Conservation (phyloP, 1,140 invertebrate genomes). For the Penaeus chinensis region DNA sequence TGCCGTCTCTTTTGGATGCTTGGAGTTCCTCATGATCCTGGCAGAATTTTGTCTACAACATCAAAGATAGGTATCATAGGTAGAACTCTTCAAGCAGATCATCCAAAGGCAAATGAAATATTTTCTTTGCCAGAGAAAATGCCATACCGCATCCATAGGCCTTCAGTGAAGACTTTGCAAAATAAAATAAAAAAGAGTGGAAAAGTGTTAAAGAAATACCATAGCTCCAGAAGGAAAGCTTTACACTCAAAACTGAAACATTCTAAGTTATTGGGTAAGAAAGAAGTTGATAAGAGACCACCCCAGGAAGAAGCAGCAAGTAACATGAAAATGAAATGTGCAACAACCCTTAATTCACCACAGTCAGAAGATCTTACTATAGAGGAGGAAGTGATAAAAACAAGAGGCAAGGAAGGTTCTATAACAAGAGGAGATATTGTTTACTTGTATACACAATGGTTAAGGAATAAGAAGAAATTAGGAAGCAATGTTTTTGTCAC, state of each 20-base stretch:
- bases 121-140: too few species aligned
- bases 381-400: constrained; percentile 24
- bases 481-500: constrained; percentile 62
- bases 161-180: too few species aligned
- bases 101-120: too few species aligned
- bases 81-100: too few species aligned
- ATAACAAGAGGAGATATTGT: constrained; percentile 62
- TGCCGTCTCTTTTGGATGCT: constrained; percentile 24
- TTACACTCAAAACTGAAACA: too few species aligned
- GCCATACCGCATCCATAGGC: too few species aligned
- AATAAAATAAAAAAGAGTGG: too few species aligned
- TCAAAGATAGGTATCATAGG: too few species aligned
- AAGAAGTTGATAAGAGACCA: too few species aligned
- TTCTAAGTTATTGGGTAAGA: too few species aligned
- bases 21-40: constrained; percentile 11
- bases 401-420: constrained; percentile 52
- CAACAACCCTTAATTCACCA: not conserved
- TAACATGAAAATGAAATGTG: not conserved
- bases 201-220: too few species aligned
- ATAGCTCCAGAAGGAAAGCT: too few species aligned
- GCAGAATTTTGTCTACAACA: not conserved
- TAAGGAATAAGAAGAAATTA: constrained; percentile 53
- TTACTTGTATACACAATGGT: constrained; percentile 57
- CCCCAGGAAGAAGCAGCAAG: not conserved
- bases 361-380: not conserved